Conservation (phyloP, 64 coral and sea anemone genomes). For the Anthopleura sola region DNA sequence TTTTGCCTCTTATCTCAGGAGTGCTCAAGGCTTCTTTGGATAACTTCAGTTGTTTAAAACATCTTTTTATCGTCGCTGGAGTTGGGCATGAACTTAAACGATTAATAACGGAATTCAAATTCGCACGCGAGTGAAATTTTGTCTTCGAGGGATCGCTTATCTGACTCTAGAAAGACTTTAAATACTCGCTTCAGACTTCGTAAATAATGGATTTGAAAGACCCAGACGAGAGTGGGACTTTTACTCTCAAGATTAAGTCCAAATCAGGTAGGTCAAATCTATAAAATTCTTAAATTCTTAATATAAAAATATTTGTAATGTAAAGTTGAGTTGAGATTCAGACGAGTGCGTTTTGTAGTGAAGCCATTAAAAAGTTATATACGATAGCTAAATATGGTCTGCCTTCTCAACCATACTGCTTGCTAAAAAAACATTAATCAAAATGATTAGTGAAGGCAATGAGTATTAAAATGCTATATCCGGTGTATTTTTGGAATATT, state of each 20-base stretch:
- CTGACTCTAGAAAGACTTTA: background rate
- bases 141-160: background rate
- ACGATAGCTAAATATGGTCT: constrained; percentile 4
- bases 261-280: constrained; percentile 35
- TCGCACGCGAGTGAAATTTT: constrained; percentile 5
- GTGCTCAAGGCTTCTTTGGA: background rate
- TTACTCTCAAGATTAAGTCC: constrained; percentile 58
- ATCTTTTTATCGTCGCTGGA: background rate
- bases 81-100: background rate
- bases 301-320: background rate
- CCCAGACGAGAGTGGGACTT: constrained; percentile 56
- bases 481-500: constrained; percentile 1
- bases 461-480: background rate
- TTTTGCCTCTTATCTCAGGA: background rate
- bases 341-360: background rate
- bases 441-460: background rate
- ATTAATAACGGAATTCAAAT: constrained; percentile 8
- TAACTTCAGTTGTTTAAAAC: background rate
- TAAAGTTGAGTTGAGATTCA: background rate
- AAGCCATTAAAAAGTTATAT: background rate
- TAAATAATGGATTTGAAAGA: constrained; percentile 36
- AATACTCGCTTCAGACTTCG: background rate
- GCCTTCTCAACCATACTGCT: background rate
- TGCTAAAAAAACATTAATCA: background rate
- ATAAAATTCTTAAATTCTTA: background rate